Evolutionary conservation across 2,888 invertebrate genomes (phyloP), one percentile per base, ranked within the genome.

Genomic region (Seladonia tumulorum): DNA sequence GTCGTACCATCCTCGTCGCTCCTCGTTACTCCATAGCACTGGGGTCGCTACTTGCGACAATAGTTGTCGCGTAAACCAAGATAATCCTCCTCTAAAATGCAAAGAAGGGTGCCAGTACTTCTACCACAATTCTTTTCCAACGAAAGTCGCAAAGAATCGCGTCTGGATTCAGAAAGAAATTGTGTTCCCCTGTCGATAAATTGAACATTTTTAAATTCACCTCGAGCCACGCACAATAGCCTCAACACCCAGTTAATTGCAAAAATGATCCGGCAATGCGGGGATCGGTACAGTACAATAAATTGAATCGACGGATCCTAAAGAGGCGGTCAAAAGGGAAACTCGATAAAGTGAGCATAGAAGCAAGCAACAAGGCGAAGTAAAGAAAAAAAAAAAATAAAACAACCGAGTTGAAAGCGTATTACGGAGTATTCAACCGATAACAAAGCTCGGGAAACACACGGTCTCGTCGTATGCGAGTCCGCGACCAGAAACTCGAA

Each of bases 291-390:
- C 8, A 8, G 53, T 53, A 3, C 22, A 22, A n/a, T n/a, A 53
- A 53, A 53, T 53, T 53, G 53, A 53, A n/a, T 53, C 53, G 53
- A n/a, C n/a, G 53, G n/a, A 53, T 53, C n/a, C n/a, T n/a, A 53
- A 35, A 35, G 66, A 18, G 35, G 3, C 18, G 35, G 22, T 18
- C 35, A 35, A 35, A 66, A 66, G 29, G 66, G 18, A 66, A 29
- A 18, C 66, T 18, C 66, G 66, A 35, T 66, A 35, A 66, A 35
- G 14, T 18, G 35, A 35, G 18, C 35, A 16, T 8, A 66, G 66
- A 66, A 66, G 18, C 63, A 29, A 35, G 25, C 60, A 25, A n/a
- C 25, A 66, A 18, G 3, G 35, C n/a, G 22, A 22, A 53, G 18
- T 2, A 35, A 35, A 66, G 22, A 35, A 66, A 63, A 29, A 8